Base-by-base conservation (phyloP, 1,140 invertebrate genomes). In the Stenopsyche tienmushanensis region DNA sequence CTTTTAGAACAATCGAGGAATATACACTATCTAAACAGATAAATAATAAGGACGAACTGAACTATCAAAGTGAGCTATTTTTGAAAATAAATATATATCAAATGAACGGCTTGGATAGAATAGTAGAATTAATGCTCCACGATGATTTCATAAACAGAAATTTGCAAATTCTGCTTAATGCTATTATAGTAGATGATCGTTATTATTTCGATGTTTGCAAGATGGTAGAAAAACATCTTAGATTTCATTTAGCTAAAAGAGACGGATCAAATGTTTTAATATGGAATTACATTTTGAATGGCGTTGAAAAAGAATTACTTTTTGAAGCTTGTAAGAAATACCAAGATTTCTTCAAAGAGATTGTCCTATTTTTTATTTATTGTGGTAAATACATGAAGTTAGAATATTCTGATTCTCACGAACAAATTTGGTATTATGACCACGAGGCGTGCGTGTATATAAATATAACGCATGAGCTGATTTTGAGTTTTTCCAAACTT, bases 321-420 rank as follows among this genome's bases (percentile, higher is more conserved):
- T 65, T 73, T 13, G 72, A 75, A 63, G 69, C 85, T 21, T 80
- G 82, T 71, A 65, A 73, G 25, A 73, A 77, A 44, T 73, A 82
- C 76, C 47, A 34, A 23, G 70, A 77, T 53, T 78, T 88, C 72
- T 78, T 80, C 53, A 72, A 74, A 42, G 72, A 78, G 54, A 76
- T 86, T 29, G 69, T 81, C n/a, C 82, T 82, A 72, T 80, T 79
- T 67, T 73, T 86, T 44, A 75, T 83, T 55, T 83, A 85, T 71
- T 80, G 82, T 69, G 80, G 80, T 58, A 71, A 74, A 21, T 74
- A 72, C 66, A 83, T 83, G 79, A 72, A 71, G 8, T 55, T 79
- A 5, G 17, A 5, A 15, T 15, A 3, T 2, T 47, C 10, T 2
- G 8, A 17, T 13, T 26, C 24, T 29, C 41, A 45, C 8, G 23